These are phyloP conservation scores for Ametastegia equiseti DNA, from an alignment of 2,888 invertebrate genomes.

Conservation along the genomic window DNA sequence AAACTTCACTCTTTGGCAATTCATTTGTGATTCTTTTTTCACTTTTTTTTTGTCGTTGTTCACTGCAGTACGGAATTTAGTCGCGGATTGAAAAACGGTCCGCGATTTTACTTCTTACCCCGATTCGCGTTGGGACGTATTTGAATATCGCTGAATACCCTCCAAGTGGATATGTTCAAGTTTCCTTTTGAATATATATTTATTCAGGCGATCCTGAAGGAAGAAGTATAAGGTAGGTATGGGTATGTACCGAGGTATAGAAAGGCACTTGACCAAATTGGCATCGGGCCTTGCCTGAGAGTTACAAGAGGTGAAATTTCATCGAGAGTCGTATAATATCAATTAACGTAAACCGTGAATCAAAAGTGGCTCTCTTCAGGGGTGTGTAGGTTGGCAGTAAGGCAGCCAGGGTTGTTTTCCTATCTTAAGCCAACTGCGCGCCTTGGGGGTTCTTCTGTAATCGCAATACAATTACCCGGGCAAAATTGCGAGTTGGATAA, in stretches of 20 bases:
- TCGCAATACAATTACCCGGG: slow-evolving; percentile 10
- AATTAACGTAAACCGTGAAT: slow-evolving; percentile 17
- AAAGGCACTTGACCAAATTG: slow-evolving; percentile 24
- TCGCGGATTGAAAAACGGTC: no score
- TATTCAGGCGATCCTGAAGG: slow-evolving; percentile 12
- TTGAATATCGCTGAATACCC: slow-evolving; percentile 26
- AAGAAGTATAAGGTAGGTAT: not conserved
- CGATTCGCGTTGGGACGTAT: not conserved
- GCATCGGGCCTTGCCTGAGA: not conserved
- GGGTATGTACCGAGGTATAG: not conserved
- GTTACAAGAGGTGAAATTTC: not conserved
- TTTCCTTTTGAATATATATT: slow-evolving; percentile 33
- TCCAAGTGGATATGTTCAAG: slow-evolving; percentile 20
- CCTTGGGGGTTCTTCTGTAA: not conserved
- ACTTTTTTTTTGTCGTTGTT: not conserved
- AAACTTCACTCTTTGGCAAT: not conserved
- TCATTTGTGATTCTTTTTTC: not conserved
- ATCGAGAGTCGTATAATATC: slow-evolving; percentile 9
- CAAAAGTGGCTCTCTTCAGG: not conserved
- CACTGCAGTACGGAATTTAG: not conserved
- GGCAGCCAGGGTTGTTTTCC: not conserved
- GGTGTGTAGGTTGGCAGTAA: not conserved
- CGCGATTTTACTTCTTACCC: not conserved
- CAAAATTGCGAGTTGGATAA: slow-evolving; percentile 14
- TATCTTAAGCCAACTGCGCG: slow-evolving; percentile 7